Conservation (phyloP, 2,797 vertebrate species). For the Anisognathus igniventris region DNA sequence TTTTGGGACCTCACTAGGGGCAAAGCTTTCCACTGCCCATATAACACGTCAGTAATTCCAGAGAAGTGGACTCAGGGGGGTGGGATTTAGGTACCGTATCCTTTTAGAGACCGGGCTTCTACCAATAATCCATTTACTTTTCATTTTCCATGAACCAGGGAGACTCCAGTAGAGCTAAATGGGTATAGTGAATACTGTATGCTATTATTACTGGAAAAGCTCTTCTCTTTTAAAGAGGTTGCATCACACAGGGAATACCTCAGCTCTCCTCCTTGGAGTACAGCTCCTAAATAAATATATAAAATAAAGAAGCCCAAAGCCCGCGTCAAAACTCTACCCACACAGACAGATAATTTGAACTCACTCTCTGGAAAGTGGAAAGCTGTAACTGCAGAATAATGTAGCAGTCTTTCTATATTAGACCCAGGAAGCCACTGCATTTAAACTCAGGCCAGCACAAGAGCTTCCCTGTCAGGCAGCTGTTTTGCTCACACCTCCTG, state of each 20-base stretch:
- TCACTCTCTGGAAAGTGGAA: neutral
- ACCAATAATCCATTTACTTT: neutral
- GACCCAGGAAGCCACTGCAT: neutral
- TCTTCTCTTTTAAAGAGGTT: neutral
- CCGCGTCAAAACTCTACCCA: neutral
- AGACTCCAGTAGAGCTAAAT: neutral
- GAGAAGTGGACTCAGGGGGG: neutral
- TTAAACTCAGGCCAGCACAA: neutral
- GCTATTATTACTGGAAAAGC: neutral
- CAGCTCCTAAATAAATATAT: neutral
- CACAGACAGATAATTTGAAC: neutral
- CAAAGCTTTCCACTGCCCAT: neutral
- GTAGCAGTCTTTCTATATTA: neutral
- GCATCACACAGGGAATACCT: neutral
- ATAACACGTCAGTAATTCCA: neutral
- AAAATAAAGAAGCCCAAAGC: neutral
- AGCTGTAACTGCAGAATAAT: neutral
- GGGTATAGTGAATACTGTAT: neutral
- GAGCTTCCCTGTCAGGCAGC: neutral
- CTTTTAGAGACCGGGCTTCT: neutral
- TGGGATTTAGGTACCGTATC: rapidly evolving
- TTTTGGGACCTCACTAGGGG: neutral
- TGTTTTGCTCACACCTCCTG: neutral
- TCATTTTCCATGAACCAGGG: neutral
- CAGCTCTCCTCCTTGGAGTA: neutral